phyloP scores from a whole-genome alignment of 2,888 invertebrate genomes.

The Homarus gammarus region DNA sequence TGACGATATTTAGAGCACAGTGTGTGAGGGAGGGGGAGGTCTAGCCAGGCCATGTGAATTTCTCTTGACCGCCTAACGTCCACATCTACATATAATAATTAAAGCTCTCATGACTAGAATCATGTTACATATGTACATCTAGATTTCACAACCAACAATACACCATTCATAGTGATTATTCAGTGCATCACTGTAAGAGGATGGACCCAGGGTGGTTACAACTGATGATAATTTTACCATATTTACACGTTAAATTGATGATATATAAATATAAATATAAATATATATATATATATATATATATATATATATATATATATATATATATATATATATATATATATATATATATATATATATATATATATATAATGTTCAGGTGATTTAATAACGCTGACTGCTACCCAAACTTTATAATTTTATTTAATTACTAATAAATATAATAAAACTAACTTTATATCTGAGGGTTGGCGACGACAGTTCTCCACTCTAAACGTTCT shows the following conservation, averaged over 20 bases:
- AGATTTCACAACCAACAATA: constrained; percentile 27
- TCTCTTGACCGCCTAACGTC: not conserved
- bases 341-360: not conserved
- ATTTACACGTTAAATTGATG: too few relatives aligned
- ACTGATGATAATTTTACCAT: too few relatives aligned
- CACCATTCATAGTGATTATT: constrained; percentile 5
- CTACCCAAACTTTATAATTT: not conserved
- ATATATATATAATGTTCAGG: too few relatives aligned
- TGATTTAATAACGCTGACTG: not conserved
- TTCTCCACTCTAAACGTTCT: too few relatives aligned
- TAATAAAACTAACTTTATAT: too few relatives aligned
- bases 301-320: too few relatives aligned
- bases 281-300: too few relatives aligned
- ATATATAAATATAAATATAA: too few relatives aligned
- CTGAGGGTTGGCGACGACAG: too few relatives aligned
- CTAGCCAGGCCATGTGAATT: not conserved
- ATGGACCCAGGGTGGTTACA: not conserved
- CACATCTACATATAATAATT: constrained; percentile 11
- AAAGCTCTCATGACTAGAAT: constrained; percentile 27
- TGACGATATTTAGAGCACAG: not conserved
- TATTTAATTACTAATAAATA: too few relatives aligned
- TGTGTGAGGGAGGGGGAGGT: too few relatives aligned
- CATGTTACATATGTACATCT: not conserved
- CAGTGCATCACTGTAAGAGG: not conserved
- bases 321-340: not conserved